Evolutionary conservation across 2,113 vertebrate genomes (phyloP).

Genomic region (Myotis brandtii): DNA sequence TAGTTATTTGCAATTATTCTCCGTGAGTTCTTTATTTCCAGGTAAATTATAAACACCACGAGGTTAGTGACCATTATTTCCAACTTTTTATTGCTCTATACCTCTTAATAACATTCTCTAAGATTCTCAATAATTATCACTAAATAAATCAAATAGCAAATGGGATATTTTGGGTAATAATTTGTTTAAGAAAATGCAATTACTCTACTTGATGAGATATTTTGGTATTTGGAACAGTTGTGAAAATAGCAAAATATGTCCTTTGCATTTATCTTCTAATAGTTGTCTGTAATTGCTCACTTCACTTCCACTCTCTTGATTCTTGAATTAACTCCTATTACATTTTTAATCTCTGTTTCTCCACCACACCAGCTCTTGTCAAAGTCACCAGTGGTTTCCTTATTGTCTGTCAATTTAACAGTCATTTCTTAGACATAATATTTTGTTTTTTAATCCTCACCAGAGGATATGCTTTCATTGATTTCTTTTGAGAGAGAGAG

Average conservation of each 20-base stretch:
- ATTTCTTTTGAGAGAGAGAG: no score
- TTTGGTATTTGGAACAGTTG: not conserved
- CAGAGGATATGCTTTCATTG: not conserved
- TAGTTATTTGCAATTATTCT: conserved; percentile 21
- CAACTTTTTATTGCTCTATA: not conserved
- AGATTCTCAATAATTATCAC: not conserved
- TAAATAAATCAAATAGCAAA: not conserved
- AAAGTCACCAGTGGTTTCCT: not conserved
- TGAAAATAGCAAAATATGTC: not conserved
- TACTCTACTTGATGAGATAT: not conserved
- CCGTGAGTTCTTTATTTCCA: not conserved
- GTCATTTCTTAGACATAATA: not conserved
- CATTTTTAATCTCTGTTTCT: not conserved
- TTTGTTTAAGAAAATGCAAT: not conserved
- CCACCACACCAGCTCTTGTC: not conserved
- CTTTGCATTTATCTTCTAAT: conserved; percentile 32
- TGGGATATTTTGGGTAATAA: not conserved
- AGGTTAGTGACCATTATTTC: not conserved
- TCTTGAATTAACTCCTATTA: not conserved
- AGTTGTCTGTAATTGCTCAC: not conserved
- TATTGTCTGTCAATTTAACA: not conserved
- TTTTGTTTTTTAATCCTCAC: not conserved
- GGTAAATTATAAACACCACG: not conserved
- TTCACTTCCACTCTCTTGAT: not conserved
- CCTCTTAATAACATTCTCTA: not conserved